Evolutionary conservation across 2,888 invertebrate species (phyloP).

Genomic region (Euplagia quadripunctaria): DNA sequence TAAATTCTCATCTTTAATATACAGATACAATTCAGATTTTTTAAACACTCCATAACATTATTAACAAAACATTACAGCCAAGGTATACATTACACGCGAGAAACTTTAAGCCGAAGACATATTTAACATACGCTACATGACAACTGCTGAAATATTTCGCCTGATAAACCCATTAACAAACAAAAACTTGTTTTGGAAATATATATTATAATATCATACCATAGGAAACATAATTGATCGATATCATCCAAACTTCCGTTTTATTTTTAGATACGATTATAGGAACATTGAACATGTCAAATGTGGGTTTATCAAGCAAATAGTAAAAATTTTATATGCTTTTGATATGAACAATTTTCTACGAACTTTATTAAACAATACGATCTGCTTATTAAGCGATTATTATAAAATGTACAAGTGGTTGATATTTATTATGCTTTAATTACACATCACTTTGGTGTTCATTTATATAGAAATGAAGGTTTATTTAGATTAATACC

Average conservation of each 20-base stretch:
- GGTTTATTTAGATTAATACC: slow-evolving; percentile 16
- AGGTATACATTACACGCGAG: slow-evolving; percentile 64
- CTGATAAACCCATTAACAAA: slow-evolving; percentile 3
- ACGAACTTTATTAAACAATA: slow-evolving; percentile 14
- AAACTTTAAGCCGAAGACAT: slow-evolving; percentile 54
- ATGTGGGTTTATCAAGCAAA: slow-evolving; percentile 7
- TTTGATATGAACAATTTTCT: not conserved
- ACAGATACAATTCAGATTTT: slow-evolving; percentile 64
- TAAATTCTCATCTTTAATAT: slow-evolving; percentile 77
- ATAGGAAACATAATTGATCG: not conserved
- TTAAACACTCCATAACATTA: slow-evolving; percentile 82
- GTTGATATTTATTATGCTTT: slow-evolving; percentile 39
- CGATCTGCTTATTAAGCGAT: slow-evolving; percentile 12
- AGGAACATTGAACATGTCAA: not conserved
- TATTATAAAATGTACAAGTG: slow-evolving; percentile 21
- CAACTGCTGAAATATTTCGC: slow-evolving; percentile 12
- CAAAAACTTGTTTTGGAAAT: not conserved
- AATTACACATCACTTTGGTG: slow-evolving; percentile 34
- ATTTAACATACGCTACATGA: slow-evolving; percentile 43
- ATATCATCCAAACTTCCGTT: not conserved
- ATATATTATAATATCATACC: not conserved
- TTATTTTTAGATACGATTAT: not conserved
- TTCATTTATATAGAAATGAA: slow-evolving; percentile 31
- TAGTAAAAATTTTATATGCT: not conserved
- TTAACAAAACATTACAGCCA: slow-evolving; percentile 77